Percentiles rank a stretch among this genome's conserved stretches.
Evolutionary conservation across 2,797 vertebrate genomes (phyloP).

Genomic region (Crax fasciolata): DNA sequence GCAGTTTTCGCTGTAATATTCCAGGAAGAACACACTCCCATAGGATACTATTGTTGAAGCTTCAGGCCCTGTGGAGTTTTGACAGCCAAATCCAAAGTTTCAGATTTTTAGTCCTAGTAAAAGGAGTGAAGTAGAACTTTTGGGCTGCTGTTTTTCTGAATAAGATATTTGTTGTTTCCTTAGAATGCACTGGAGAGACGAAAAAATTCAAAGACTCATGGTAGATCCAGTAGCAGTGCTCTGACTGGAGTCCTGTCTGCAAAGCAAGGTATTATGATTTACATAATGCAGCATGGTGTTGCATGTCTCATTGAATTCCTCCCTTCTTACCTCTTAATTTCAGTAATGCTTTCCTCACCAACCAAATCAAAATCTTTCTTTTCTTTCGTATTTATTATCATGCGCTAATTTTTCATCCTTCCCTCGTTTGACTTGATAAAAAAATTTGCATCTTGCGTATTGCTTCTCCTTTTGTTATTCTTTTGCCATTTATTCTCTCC

Average conservation of each 20-base stretch:
- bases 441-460: background rate
- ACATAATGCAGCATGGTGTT: background rate
- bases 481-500: background rate
- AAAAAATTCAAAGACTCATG: constrained; percentile 90
- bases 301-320: background rate
- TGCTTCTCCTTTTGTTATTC: constrained; percentile 29
- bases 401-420: background rate
- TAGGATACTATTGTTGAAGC: background rate
- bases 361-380: background rate
- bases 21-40: background rate
- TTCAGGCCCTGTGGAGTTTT: background rate
- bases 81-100: background rate
- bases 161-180: constrained; percentile 53
- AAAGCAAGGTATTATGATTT: constrained; percentile 91
- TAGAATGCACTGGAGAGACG: constrained; percentile 95
- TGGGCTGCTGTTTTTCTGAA: constrained; percentile 29
- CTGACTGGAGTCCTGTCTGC: constrained; percentile 97
- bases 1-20: background rate
- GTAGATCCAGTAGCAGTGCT: constrained; percentile 91
- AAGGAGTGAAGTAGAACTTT: background rate
- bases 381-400: background rate
- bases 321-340: background rate
- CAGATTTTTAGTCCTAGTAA: background rate
- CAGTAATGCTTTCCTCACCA: background rate
- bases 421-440: background rate